Base-by-base conservation (phyloP, 2,888 invertebrate species). In the Tanytarsus gracilentus region DNA sequence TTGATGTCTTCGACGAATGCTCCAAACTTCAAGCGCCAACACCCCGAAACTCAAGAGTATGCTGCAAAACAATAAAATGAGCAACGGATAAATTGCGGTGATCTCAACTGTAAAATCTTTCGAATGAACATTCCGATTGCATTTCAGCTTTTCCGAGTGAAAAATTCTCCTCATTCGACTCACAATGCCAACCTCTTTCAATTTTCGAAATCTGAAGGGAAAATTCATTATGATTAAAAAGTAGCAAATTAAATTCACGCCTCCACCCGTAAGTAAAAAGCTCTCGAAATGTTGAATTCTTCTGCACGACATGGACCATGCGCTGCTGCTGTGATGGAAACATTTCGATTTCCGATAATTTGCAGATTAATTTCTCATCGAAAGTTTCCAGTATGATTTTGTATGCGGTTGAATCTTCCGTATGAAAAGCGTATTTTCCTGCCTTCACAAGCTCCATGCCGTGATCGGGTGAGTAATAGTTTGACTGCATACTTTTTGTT, bases 361-460 rank as follows among this genome's bases (percentile, higher is more conserved):
- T 85, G 65, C 86, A 86, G 59, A 85, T 79, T 68, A 83, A 79
- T 51, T 78, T 75, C 66, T 85, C 84, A 0, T 73, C 76, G 66
- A 84, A 86, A 0, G 79, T 80, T 23, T 77, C 77, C 55, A 76
- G 76, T 67, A 86, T 84, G 23, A 85, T 79, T 63, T 82, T 80
- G 69, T 86, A 86, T 1, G 82, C 85, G 0, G 78, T 78, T 0
- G 81, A 78, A 1, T 79, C 79, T 69, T 86, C 85, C 4, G 83
- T 78, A 66, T 85, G 83, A 69, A 83, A 85, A 0, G 86, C 86
- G 67, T 81, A 86, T 2, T 80, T 83, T 2, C 85, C 86, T 27
- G 72, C 69, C 67, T 79, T 78, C 1, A 86, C 81, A 64, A 77
- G 69, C 1, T 71, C 70, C 68, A 86, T 73, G 9, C 85, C 86